Conservation (phyloP, 1,140 invertebrate genomes). For the Heliothis subflexa region DNA sequence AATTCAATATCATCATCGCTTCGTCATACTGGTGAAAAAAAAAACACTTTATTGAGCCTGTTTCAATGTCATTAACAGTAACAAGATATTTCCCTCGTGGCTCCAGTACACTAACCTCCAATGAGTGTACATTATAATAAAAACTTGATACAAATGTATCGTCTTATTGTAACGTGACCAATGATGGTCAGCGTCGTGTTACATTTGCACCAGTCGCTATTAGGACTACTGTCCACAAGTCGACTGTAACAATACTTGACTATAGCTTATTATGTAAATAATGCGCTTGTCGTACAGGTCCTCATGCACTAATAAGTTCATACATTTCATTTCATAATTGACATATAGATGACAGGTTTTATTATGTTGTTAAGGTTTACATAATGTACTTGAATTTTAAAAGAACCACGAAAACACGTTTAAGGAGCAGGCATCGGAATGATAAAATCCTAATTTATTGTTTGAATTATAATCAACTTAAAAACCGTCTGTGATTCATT, state of each 20-base stretch:
- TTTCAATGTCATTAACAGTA: conserved; percentile 28
- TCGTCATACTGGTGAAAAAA: not conserved
- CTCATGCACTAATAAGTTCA: conserved; percentile 24
- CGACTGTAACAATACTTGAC: conserved; percentile 27
- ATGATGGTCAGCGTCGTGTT: conserved; percentile 55
- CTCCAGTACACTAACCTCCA: conserved; percentile 38
- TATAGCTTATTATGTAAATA: conserved; percentile 35
- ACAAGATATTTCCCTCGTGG: conserved; percentile 19
- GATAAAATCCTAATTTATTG: too few relatives aligned
- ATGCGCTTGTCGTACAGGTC: not conserved
- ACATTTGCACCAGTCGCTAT: conserved; percentile 47
- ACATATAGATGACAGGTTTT: conserved; percentile 3
- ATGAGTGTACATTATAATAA: conserved; percentile 28
- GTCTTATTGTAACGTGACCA: conserved; percentile 54
- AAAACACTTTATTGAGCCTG: not conserved
- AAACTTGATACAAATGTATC: conserved; percentile 50
- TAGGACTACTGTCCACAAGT: conserved; percentile 21
- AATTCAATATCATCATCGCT: not conserved
- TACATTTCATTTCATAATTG: conserved; percentile 14
- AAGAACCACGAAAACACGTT: too few relatives aligned
- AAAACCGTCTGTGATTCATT: too few relatives aligned
- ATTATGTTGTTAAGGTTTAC: not conserved
- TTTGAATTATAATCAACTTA: too few relatives aligned
- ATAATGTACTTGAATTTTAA: conserved; percentile 1
- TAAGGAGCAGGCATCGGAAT: too few relatives aligned